phyloP scores from a whole-genome alignment of 2,113 vertebrate species.

The Bettongia penicillata region DNA sequence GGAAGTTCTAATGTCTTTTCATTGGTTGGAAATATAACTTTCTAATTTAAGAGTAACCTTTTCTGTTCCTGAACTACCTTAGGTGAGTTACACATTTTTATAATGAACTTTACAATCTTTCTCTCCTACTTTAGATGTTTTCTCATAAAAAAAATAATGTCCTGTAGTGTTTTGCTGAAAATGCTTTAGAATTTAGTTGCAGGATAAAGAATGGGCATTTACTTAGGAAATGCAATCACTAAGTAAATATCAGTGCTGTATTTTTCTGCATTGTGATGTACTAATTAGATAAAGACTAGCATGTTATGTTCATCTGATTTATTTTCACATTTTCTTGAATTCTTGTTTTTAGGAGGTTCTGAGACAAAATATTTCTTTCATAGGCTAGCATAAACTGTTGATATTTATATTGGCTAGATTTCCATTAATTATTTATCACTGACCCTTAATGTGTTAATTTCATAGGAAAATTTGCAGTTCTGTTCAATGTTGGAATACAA shows the following conservation, averaged over 20 bases:
- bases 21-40: slow-evolving; percentile 52
- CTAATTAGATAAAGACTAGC: rapidly evolving
- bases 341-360: slow-evolving; percentile 8
- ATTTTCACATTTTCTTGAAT: background rate
- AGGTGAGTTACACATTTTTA: background rate
- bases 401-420: background rate
- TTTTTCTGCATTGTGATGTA: background rate
- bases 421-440: background rate
- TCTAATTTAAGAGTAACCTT: slow-evolving; percentile 52
- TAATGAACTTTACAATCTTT: slow-evolving; percentile 21
- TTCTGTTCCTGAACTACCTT: slow-evolving; percentile 39
- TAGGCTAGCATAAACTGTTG: background rate
- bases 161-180: background rate
- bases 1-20: slow-evolving; percentile 54
- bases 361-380: background rate
- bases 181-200: background rate
- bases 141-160: slow-evolving; percentile 67
- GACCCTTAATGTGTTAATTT: background rate
- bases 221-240: slow-evolving; percentile 6
- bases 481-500: background rate
- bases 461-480: background rate
- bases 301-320: slow-evolving; percentile 15
- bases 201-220: slow-evolving; percentile 16
- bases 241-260: slow-evolving; percentile 7
- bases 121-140: slow-evolving; percentile 6